Base-by-base conservation (phyloP, 1,140 invertebrate species). In the Cephus cinctus region DNA sequence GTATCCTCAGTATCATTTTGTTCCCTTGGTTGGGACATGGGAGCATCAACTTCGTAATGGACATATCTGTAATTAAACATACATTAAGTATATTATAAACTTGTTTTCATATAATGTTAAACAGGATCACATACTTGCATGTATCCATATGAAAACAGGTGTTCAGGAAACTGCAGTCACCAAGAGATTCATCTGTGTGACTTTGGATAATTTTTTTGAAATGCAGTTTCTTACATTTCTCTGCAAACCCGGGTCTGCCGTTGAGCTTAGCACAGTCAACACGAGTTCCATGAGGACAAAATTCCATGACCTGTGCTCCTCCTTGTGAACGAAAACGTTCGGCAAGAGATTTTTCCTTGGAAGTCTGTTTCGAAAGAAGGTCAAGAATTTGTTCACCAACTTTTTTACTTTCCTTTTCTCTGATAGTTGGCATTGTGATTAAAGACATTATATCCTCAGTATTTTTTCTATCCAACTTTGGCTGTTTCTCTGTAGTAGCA, bases 81-180 rank as follows among this genome's bases (percentile, higher is more conserved):
- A 18, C 8, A 8, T 39, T 8, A 11, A 31, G 2, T 32, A 52
- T 0, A 30, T 30, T 39, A 2, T 4, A 0, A 4, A 0, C 34
- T n/a, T 15, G n/a, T 18, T 11, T 25, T 21, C 14, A 20, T 4
- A 22, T 34, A 9, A n/a, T n/a, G 34, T n/a, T 1, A 18, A 39
- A 48, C 19, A 35, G 30, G 15, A 44, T 47, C 40, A 61, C 75
- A 71, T 67, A 88, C 85, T 98, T 98, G 83, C 96, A 98, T 36
- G 90, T 94, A 57, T 98, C 94, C 95, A 98, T 98, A 68, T 98
- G 96, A 67, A 98, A 98, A 71, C 96, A 98, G 1, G 96, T 98
- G 68, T 98, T 98, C 0, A 98, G 80, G 75, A 98, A 98, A 31
- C 94, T 98, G 72, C 96, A 98, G 69, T 98, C 96, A 0, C 96